phyloP scores from a whole-genome alignment of 2,888 invertebrate species.

The Cheilosia vernalis region DNA sequence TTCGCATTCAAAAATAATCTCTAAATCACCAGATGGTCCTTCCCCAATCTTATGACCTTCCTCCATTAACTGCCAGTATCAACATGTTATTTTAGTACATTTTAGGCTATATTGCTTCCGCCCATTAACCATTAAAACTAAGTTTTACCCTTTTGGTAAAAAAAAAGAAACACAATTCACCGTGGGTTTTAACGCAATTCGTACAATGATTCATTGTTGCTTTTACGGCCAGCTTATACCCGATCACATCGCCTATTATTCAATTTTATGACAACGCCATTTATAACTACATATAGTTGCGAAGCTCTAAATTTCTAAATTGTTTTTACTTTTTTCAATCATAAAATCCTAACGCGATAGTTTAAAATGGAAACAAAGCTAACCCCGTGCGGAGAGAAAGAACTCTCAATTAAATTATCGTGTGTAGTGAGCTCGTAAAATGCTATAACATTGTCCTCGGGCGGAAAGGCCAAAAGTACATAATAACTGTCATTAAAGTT shows the following conservation, averaged over 20 bases:
- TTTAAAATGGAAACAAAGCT: too few species aligned
- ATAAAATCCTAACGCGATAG: too few species aligned
- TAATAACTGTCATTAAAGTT: conserved; percentile 51
- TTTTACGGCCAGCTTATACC: conserved; percentile 9
- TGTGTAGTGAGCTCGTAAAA: conserved; percentile 37
- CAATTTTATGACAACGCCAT: conserved; percentile 8
- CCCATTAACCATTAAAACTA: not conserved
- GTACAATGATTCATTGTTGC: conserved; percentile 11
- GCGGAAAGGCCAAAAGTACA: conserved; percentile 43
- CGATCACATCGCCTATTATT: not conserved
- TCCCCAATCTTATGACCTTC: too few species aligned
- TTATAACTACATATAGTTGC: not conserved
- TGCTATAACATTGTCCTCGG: conserved; percentile 4
- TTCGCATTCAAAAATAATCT: too few species aligned
- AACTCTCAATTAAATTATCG: conserved; percentile 17
- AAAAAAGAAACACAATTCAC: not conserved
- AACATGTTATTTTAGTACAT: not conserved
- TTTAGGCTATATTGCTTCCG: not conserved
- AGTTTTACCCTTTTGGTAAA: not conserved
- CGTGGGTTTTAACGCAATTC: not conserved
- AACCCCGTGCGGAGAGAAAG: not conserved
- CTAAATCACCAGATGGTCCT: too few species aligned
- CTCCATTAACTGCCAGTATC: too few species aligned
- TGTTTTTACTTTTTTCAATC: too few species aligned
- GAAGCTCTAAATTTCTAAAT: too few species aligned